A percentile compares a stretch with the other conserved stretches of the same genome.
Evolutionary conservation across 2,113 vertebrate species (phyloP).

Genomic region (Leucosticte australis): DNA sequence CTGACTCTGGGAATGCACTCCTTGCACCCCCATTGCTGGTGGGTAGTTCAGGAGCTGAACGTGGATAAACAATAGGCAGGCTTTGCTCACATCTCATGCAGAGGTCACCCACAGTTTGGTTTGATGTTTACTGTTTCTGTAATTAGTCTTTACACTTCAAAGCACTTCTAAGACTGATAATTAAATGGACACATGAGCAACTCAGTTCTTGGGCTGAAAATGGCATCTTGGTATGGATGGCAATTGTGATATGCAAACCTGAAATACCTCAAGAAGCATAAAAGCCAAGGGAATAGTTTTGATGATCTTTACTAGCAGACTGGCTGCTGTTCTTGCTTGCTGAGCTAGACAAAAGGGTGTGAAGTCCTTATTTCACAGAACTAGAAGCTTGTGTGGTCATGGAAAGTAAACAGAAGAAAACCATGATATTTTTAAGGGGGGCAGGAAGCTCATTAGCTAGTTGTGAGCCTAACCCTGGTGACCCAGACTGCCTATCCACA

Average conservation of each 20-base stretch:
- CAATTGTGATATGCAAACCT: not conserved
- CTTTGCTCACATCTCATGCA: not conserved
- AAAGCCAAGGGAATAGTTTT: not conserved
- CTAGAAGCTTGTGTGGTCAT: not conserved
- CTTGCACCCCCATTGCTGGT: not conserved
- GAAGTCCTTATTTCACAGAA: not conserved
- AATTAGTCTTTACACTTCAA: not conserved
- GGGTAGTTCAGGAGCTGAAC: not conserved
- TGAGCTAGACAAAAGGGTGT: not conserved
- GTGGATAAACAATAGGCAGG: not conserved
- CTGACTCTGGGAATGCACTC: not conserved
- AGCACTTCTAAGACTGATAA: not conserved
- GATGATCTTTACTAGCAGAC: fast-evolving
- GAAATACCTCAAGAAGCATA: not conserved
- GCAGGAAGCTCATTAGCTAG: not conserved
- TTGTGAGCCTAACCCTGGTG: not conserved
- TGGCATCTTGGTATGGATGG: not conserved
- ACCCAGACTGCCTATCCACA: not conserved
- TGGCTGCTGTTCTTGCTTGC: not conserved
- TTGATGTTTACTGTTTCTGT: not conserved
- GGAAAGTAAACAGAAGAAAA: conserved; percentile 7
- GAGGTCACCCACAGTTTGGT: not conserved
- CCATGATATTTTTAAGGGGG: not conserved
- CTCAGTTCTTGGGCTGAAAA: not conserved
- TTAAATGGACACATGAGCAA: not conserved